Base-by-base conservation (phyloP, 1,140 invertebrate species). In the Drosophila sp. region DNA sequence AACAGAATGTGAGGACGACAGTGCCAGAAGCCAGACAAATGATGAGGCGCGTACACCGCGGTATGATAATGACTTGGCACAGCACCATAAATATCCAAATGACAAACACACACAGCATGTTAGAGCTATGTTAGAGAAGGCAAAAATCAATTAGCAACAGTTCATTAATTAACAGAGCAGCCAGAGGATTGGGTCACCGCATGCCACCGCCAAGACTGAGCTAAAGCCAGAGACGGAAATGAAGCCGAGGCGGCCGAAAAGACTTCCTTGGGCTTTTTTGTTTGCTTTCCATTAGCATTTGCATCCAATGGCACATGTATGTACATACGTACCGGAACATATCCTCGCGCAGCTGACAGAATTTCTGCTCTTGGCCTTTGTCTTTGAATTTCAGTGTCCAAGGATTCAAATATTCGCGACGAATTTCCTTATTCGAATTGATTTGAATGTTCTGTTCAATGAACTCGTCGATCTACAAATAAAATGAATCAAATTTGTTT, bases 401-500 rank as follows among this genome's bases (percentile, higher is more conserved):
- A 3, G 95, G 93, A 83, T 96, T 95, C 72, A 98, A 96, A 92
- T 98, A 97, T 27, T 97, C 96, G 10, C 95, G 95, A 23, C 97
- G 94, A 94, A 99, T 98, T 65, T 96, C 94, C 81, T 98, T 97
- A 92, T 99, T 98, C 70, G 96, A 98, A 79, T 97, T 96, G 50
- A 98, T 97, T 93, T 99, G 97, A 35, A 98, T 98, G 65, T 95
- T 96, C 74, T 97, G 95, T 77, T 98, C 97, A 71, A 98, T 96
- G 68, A 98, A 95, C 77, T 97, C 96, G 81, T 97, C 96, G 30
- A 98, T 95, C 93, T 98, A 94, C 0, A 0, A 17, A 1, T 8
- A 8, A 17, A 7, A 8, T 33, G 2, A 30, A 3, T 2, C n/a
- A 1, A 8, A 32, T 1, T 6, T 69, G 58, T 55, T 57, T 30